These are phyloP conservation scores for Ctenoplectra terminalis DNA, from an alignment of 1,140 invertebrate species.

Conservation along the genomic window DNA sequence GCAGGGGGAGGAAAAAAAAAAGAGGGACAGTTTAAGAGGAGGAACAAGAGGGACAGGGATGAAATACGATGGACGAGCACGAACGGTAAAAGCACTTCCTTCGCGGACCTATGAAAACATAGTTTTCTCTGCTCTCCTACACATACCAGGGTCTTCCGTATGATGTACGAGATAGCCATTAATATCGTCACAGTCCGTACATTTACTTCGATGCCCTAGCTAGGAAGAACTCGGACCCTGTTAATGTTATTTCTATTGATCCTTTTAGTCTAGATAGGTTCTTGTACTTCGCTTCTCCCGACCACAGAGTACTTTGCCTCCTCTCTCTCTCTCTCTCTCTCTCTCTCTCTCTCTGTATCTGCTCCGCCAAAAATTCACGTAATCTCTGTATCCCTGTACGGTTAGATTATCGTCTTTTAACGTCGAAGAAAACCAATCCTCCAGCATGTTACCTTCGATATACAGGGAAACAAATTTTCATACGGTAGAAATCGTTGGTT, in stretches of 20 bases:
- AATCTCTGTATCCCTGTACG: not conserved
- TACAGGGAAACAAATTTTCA: constrained; percentile 62
- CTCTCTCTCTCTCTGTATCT: not conserved
- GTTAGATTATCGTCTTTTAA: not conserved
- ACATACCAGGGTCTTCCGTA: not conserved
- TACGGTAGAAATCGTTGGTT: constrained; percentile 61
- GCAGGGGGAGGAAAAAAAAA: constrained; percentile 25
- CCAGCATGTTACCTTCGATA: constrained; percentile 21
- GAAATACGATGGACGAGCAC: constrained; percentile 49
- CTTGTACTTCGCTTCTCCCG: not conserved
- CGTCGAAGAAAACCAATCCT: constrained; percentile 29
- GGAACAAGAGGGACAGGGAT: constrained; percentile 20
- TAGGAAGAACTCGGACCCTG: not conserved
- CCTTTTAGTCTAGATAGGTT: constrained; percentile 12
- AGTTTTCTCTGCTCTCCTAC: constrained; percentile 22
- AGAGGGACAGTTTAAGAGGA: constrained; percentile 18
- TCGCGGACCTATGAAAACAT: constrained; percentile 53
- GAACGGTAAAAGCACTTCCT: constrained; percentile 53
- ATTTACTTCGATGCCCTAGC: constrained; percentile 37
- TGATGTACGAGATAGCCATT: constrained; percentile 21
- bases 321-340: not conserved
- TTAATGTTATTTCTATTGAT: constrained; percentile 43
- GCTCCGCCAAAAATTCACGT: not conserved
- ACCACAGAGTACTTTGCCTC: not conserved
- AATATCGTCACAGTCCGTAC: constrained; percentile 29